Evolutionary conservation across 2,797 vertebrate species (phyloP), one percentile per base, ranked within the genome.

Genomic region (Peromyscus nudipes): DNA sequence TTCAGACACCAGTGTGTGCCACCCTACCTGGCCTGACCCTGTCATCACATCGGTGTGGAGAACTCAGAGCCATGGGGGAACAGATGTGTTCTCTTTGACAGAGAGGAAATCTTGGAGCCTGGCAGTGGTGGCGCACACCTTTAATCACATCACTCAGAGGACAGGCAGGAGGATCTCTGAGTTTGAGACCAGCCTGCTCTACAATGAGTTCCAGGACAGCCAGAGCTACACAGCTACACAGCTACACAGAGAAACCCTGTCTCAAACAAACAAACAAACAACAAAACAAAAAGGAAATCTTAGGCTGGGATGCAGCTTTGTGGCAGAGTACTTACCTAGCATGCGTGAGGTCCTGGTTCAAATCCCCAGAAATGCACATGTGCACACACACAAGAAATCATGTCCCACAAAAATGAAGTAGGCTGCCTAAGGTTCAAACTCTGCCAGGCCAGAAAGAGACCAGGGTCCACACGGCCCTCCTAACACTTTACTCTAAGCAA

Each of bases 21-120:
- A 86, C 19, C 52, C 7, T 4, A 1, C 91, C 49, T 31, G 12
- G 73, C 19, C n/a, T 4, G 12, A 34, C 21, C 67, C 86, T 34
- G 27, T 60, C 17, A 37, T 34, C 69, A 49, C 12, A 11, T 23
- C 13, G 27, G 69, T 9, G 25, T 0, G 0, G 79, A 40, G 16
- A 16, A 46, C 67, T 34, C 64, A 37, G 1, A 13, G 81, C 67
- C 17, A 4, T 1, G 0, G 0, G 11, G 60, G 40, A 14, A 13
- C 21, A 16, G 8, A 76, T 8, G 19, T 21, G 31, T 2, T 79
- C 62, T 93, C 64, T 89, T 46, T 21, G 65, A 62, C 81, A 3
- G 25, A 49, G 31, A 81, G 73, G 17, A 73, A 88, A 37, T n/a
- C 23, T 27, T n/a, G 65, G 82, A 34, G 40, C 29, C 40, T 31